Evolutionary conservation across 2,797 vertebrate genomes (phyloP).

Genomic region (Falco concolor): DNA sequence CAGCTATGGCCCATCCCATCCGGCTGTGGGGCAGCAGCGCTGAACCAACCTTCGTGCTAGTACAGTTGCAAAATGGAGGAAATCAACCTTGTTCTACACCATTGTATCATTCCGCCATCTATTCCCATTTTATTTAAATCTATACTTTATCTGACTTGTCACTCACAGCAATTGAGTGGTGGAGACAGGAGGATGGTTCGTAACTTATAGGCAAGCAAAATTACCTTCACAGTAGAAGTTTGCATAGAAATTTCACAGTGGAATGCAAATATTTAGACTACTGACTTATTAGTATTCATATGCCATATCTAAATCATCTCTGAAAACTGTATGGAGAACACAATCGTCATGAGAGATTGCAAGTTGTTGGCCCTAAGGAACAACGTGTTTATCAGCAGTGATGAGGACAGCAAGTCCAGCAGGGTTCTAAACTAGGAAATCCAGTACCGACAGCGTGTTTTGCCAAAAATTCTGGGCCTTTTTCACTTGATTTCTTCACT

Average conservation of each 20-base stretch:
- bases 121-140: background rate
- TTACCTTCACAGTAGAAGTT: background rate
- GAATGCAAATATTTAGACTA: background rate
- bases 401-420: background rate
- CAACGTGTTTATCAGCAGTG: background rate
- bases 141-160: background rate
- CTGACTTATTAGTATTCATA: background rate
- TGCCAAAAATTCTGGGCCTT: background rate
- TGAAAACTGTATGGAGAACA: background rate
- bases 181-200: background rate
- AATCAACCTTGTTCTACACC: background rate
- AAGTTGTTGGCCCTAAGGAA: background rate
- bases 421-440: background rate
- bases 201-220: background rate
- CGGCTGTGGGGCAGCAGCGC: background rate
- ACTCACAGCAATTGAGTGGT: background rate
- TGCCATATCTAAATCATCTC: background rate
- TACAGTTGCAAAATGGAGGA: fast-evolving
- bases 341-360: background rate
- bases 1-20: fast-evolving
- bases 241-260: background rate
- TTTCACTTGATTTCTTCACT: background rate
- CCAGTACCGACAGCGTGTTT: background rate
- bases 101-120: fast-evolving
- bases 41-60: background rate